Base-by-base conservation (phyloP, 1,140 invertebrate genomes). In the Musca domestica region DNA sequence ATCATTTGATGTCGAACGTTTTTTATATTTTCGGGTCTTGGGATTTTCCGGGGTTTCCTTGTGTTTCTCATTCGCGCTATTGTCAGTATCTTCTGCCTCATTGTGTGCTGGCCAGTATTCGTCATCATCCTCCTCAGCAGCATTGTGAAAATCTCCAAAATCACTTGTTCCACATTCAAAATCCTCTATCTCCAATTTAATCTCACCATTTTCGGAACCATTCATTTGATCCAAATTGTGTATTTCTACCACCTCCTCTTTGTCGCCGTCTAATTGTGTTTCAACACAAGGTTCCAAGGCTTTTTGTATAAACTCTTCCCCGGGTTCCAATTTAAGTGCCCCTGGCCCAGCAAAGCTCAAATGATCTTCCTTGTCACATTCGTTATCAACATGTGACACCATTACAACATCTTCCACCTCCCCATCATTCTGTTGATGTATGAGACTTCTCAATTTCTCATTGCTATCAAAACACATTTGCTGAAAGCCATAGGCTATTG, bases 71-170 rank as follows among this genome's bases (percentile, higher is more conserved):
- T 58, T 61, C 41, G 27, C 56, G 6, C 17, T 41, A 34, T 34
- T 61, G 30, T 34, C 56, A 41, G n/a, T 61, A 34, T 61, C 56
- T 9, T 34, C 56, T 2, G 34, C 17, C 7, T 34, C 27, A 61
- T 61, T 30, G 19, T 61, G 15, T 2, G n/a, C n/a, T n/a, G 56
- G 56, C 27, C 27, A 61, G 41, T 41, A 61, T 34, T 61, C 56
- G 0, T 61, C 34, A 41, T 41, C 34, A 41, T 41, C 34, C 2
- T 30, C 27, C 27, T 30, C 27, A 9, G 6, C 34, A 12, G 12
- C 34, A 41, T 41, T 41, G 10, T 41, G 34, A 12, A 41, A 41
- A 41, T 41, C 34, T 41, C 12, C 34, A 41, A 41, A 41, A 41
- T 41, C 34, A 12, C 10, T 10, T 12, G 34, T 2, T 41, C 10